Base-by-base conservation (phyloP, 2,888 invertebrate species). In the Dexiosoma caninum region DNA sequence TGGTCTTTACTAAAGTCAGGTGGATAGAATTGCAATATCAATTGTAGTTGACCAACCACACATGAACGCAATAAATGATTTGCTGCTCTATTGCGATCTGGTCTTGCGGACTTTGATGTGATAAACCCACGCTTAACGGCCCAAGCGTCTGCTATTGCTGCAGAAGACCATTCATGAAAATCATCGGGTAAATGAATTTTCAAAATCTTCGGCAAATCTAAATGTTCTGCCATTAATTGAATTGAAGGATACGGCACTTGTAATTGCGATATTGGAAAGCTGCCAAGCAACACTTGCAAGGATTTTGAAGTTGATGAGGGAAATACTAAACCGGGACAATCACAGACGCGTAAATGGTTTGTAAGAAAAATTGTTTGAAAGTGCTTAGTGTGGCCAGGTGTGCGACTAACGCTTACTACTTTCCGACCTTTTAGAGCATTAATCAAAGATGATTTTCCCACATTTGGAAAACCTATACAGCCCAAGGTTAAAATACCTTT, bases 331-430 rank as follows among this genome's bases (percentile, higher is more conserved):
- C 98, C 98, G 0, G 98, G 98, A 88, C 97, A 98, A 88, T 98
- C 98, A 87, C 98, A 98, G 0, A 98, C 92, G 57, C 95, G 93
- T 6, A 98, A 97, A 86, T 94, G 95, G 9, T 92, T 92, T 0
- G 98, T 97, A 1, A 98, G 91, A 88, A 93, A 97, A 85, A 98
- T 98, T 0, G 98, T 98, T 91, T 98, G 98, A 88, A 98, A 98
- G 90, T 98, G 97, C 89, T 98, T 98, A 0, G 98, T 98, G 87
- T 98, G 98, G 0, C 98, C 98, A 0, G 98, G 98, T 0, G 98
- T 98, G 84, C 93, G 93, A 0, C 97, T 98, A 32, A 98, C 98
- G 85, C 97, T 97, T 0, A 98, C 98, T 30, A 98, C 96, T 91
- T 96, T 97, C 85, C 93, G 94, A 0, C 98, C 98, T 93, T 97